Base-by-base conservation (phyloP, 2,888 invertebrate genomes). In the Lomographa bimaculata region DNA sequence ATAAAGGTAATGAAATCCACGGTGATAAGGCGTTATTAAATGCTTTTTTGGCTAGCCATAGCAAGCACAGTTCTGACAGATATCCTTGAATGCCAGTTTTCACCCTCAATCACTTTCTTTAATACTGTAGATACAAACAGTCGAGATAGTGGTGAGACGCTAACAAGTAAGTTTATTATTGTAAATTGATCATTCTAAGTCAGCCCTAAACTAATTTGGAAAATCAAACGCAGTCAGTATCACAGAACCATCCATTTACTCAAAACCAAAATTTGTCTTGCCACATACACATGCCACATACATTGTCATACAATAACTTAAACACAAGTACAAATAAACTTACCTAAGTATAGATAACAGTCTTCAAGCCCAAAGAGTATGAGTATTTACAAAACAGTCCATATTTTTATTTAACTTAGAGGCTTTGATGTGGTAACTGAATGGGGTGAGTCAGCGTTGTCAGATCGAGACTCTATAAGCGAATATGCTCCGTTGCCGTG, bases 161-260 rank as follows among this genome's bases (percentile, higher is more conserved):
- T n/a, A n/a, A n/a, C n/a, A n/a, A n/a, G n/a, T n/a, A n/a, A n/a
- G n/a, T n/a, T n/a, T n/a, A n/a, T n/a, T n/a, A n/a, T n/a, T n/a
- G n/a, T n/a, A n/a, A n/a, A n/a, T n/a, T n/a, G n/a, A n/a, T n/a
- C n/a, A n/a, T n/a, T n/a, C n/a, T n/a, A n/a, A n/a, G n/a, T n/a
- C n/a, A n/a, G n/a, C n/a, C n/a, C n/a, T n/a, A n/a, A n/a, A n/a
- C n/a, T n/a, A n/a, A n/a, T n/a, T n/a, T n/a, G n/a, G n/a, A n/a
- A n/a, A n/a, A n/a, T n/a, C n/a, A 14, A 14, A 14, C 14, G 63
- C 42, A 54, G 54, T 33, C 25, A 50, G 37, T 80, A 85, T 84
- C 86, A 85, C 86, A 85, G 82, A 67, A 74, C 57, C 75, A 79
- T 69, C 67, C 79, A 79, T 81, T 84, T 82, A 80, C 73, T 82